phyloP scores from a whole-genome alignment of 2,888 invertebrate genomes.

The Synanthedon andrenaeformis region DNA sequence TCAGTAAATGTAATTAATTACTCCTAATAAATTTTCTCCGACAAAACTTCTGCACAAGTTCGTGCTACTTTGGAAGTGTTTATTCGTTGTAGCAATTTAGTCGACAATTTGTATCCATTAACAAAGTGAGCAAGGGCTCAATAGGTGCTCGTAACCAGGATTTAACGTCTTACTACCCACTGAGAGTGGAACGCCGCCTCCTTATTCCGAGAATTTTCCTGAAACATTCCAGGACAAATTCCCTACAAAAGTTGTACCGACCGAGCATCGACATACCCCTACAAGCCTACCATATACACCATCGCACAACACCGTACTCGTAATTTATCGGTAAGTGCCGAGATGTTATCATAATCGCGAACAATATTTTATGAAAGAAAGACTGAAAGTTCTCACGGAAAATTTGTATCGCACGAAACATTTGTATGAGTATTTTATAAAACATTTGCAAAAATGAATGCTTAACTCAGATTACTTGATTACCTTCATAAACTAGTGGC shows the following conservation, averaged over 20 bases:
- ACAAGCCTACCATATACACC: neutral
- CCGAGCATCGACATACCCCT: neutral
- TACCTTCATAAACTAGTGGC: constrained; percentile 29
- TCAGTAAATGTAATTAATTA: neutral
- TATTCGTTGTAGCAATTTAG: constrained; percentile 35
- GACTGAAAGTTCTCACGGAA: neutral
- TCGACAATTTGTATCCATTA: constrained; percentile 51
- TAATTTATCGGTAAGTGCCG: neutral
- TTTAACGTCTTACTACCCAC: constrained; percentile 56
- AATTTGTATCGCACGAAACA: neutral
- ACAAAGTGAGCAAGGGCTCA: constrained; percentile 41
- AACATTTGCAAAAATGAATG: neutral
- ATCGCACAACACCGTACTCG: neutral
- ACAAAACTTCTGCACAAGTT: neutral
- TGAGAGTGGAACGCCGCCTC: constrained; percentile 30
- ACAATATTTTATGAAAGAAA: neutral
- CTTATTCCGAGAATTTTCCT: constrained; percentile 45
- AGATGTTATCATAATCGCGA: neutral
- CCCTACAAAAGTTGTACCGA: constrained; percentile 42
- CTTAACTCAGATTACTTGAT: constrained; percentile 15
- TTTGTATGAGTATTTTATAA: neutral
- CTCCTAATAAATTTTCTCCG: neutral
- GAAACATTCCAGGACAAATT: constrained; percentile 58
- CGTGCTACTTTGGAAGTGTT: constrained; percentile 14
- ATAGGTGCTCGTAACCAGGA: constrained; percentile 50